phyloP scores from a whole-genome alignment of 2,888 invertebrate genomes.

The Oligia strigilis region DNA sequence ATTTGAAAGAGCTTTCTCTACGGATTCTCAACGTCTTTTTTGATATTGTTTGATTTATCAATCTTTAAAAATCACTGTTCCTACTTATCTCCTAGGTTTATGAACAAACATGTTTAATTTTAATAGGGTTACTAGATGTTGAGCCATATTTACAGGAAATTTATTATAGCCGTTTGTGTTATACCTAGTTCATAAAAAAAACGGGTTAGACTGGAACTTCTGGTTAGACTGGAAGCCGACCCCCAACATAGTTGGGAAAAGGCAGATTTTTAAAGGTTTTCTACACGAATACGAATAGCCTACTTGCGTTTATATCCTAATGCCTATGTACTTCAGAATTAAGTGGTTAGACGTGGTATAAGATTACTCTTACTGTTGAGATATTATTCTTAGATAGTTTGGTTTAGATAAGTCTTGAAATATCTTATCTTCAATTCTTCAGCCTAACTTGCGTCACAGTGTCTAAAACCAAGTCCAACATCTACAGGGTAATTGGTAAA shows the following conservation, averaged over 20 bases:
- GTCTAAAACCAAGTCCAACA: neutral
- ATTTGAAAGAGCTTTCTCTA: neutral
- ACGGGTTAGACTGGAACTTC: neutral
- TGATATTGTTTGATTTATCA: neutral
- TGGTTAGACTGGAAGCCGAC: neutral
- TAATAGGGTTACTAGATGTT: neutral
- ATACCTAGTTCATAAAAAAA: neutral
- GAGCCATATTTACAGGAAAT: neutral
- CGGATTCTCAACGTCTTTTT: neutral
- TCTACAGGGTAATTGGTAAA: too few relatives aligned
- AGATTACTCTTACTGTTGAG: constrained; percentile 5
- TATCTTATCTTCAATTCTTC: constrained; percentile 6
- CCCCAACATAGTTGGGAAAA: neutral
- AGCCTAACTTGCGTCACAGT: neutral
- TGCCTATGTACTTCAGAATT: neutral
- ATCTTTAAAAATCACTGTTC: neutral
- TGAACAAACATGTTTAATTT: neutral
- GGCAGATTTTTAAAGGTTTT: neutral
- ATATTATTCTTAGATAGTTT: constrained; percentile 1
- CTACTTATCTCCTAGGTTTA: neutral
- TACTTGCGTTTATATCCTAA: neutral
- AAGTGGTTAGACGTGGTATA: neutral
- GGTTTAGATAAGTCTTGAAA: constrained; percentile 8
- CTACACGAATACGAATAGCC: neutral
- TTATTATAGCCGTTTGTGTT: neutral